A percentile compares a stretch with the other conserved stretches of the same genome.
phyloP scores from a whole-genome alignment of 2,797 vertebrate species.

The Phrynocephalus vlangalii region DNA sequence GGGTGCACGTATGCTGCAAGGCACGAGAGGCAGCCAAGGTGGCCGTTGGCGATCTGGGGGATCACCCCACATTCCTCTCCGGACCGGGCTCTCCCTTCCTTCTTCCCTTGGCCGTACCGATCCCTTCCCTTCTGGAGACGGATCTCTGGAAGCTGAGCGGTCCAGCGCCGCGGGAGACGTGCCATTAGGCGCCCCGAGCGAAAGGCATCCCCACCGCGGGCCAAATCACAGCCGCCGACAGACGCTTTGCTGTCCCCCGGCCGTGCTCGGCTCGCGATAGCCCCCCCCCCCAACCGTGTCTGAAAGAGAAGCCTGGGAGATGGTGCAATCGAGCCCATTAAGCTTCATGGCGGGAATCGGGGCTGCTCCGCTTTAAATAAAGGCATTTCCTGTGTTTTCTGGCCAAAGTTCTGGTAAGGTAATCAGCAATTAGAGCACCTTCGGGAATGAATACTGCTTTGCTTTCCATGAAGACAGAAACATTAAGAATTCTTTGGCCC shows the following conservation, averaged over 20 bases:
- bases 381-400: background rate
- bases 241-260: no score
- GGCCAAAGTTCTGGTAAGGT: background rate
- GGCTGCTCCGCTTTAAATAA: background rate
- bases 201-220: no score
- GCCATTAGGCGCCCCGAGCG: background rate
- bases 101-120: background rate
- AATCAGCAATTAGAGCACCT: background rate
- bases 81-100: background rate
- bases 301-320: background rate
- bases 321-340: background rate
- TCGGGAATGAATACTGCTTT: background rate
- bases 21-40: background rate
- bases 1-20: background rate
- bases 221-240: no score
- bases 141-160: background rate
- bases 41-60: background rate
- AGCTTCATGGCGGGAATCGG: background rate
- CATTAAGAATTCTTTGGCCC: background rate
- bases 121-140: no score
- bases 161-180: background rate
- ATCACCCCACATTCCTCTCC: background rate
- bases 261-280: background rate
- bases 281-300: background rate
- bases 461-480: background rate